Evolutionary conservation across 2,113 vertebrate species (phyloP).

Genomic region (Rhinolophus ferrumequinum): DNA sequence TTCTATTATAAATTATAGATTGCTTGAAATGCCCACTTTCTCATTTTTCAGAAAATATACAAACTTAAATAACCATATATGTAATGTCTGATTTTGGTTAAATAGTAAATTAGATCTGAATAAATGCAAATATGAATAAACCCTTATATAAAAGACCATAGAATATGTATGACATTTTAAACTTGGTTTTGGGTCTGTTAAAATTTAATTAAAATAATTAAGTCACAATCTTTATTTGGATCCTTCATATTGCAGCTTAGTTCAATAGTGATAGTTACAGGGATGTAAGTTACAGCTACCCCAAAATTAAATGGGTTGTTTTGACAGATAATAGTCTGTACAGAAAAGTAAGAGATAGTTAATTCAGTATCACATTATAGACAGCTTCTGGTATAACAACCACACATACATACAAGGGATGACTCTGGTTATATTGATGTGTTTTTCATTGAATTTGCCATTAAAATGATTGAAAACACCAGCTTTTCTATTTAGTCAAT

Average conservation of each 20-base stretch:
- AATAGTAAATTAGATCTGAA: neutral
- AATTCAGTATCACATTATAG: neutral
- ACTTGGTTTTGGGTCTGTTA: neutral
- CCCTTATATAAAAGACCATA: neutral
- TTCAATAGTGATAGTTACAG: neutral
- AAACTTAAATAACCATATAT: neutral
- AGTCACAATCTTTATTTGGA: neutral
- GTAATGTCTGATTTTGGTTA: neutral
- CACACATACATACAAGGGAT: neutral
- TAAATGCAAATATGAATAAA: neutral
- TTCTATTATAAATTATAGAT: neutral
- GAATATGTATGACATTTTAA: neutral
- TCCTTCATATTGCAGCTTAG: neutral
- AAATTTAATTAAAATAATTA: neutral
- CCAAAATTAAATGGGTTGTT: neutral
- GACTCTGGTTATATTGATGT: neutral
- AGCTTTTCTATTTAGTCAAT: neutral
- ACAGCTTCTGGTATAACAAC: neutral
- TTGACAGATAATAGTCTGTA: neutral
- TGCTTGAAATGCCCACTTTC: neutral
- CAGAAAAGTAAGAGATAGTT: neutral
- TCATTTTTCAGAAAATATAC: constrained; percentile 14
- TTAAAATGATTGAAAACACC: neutral
- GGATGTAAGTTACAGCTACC: neutral
- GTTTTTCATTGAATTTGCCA: neutral